These are phyloP conservation scores for Cisticola juncidis DNA, from an alignment of 2,113 vertebrate species.

Conservation along the genomic window DNA sequence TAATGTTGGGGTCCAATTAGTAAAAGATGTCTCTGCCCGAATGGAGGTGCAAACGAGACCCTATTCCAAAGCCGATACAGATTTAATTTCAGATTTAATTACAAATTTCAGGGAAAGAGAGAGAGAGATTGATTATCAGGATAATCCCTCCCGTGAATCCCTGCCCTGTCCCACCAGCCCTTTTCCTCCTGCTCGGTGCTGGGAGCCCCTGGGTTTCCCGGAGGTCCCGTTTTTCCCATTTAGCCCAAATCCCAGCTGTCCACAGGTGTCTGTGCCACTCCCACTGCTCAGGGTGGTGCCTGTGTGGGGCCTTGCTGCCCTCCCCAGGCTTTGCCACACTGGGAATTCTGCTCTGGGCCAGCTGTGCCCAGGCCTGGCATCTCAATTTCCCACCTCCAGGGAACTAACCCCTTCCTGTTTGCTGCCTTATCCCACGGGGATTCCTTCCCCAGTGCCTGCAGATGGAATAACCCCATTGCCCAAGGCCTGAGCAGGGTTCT, in stretches of 20 bases:
- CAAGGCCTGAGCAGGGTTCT: accelerated
- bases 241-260: neutral
- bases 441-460: neutral
- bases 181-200: neutral
- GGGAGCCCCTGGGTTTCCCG: neutral
- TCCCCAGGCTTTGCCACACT: neutral
- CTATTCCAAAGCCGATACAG: accelerated
- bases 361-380: neutral
- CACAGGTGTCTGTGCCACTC: neutral
- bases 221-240: neutral
- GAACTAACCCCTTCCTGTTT: neutral
- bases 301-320: neutral
- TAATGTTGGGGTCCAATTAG: neutral
- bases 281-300: accelerated
- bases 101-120: neutral
- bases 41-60: accelerated
- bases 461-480: neutral
- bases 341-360: neutral
- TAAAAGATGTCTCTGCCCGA: neutral
- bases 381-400: neutral
- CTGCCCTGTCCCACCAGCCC: neutral
- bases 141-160: neutral
- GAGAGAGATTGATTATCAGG: neutral
- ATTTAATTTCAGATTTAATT: neutral
- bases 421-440: accelerated